phyloP scores from a whole-genome alignment of 1,140 invertebrate species.

The Coptotermes formosanus region DNA sequence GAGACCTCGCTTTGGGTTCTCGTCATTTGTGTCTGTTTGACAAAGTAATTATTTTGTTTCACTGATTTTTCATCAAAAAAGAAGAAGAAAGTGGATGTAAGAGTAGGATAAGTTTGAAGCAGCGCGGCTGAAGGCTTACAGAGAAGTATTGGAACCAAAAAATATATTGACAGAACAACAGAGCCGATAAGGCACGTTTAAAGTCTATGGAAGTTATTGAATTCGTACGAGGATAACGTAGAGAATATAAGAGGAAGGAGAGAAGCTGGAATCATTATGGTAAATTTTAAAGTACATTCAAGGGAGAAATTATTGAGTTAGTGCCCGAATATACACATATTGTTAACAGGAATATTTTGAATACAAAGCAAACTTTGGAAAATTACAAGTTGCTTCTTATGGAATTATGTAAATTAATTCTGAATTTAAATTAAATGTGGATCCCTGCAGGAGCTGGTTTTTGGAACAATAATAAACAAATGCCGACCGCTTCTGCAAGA shows the following conservation, averaged over 20 bases:
- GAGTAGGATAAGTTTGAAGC: background rate
- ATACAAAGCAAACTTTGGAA: no score
- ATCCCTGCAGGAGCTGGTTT: no score
- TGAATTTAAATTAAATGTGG: no score
- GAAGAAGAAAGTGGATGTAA: background rate
- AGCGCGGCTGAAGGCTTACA: background rate
- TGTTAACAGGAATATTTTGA: no score
- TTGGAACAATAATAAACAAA: no score
- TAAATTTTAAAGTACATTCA: background rate
- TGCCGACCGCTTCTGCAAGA: no score
- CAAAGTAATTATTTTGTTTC: slow-evolving; percentile 6
- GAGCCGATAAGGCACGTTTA: background rate
- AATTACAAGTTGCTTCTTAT: no score
- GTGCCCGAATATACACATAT: no score
- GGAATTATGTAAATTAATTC: no score
- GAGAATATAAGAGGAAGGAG: background rate
- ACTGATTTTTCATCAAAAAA: background rate
- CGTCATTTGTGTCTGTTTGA: background rate
- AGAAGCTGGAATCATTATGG: background rate
- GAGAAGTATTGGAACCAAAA: background rate
- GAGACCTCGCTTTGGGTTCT: background rate
- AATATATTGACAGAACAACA: background rate
- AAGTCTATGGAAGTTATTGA: background rate
- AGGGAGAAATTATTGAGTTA: no score
- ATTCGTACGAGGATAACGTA: background rate